Evolutionary conservation across 2,888 invertebrate species (phyloP).

Genomic region (Lasioglossum oenotherae): DNA sequence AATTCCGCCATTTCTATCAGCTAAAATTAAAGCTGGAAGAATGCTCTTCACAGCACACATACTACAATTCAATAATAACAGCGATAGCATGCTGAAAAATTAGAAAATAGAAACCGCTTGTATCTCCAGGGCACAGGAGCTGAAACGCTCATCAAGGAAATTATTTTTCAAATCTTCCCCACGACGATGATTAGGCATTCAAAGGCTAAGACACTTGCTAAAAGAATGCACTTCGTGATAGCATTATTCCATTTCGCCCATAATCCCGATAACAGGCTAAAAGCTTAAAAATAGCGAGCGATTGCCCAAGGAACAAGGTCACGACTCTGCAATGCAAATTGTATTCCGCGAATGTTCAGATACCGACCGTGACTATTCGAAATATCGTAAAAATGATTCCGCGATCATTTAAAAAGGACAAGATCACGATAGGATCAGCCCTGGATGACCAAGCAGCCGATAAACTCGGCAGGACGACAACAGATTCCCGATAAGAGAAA

Average conservation of each 20-base stretch:
- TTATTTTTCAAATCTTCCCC: not conserved
- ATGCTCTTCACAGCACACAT: not conserved
- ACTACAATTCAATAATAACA: not conserved
- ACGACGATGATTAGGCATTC: not conserved
- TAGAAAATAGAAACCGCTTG: not conserved
- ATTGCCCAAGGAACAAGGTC: conserved; percentile 9
- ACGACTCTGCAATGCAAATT: not conserved
- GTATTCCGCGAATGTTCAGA: not conserved
- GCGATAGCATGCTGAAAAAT: not conserved
- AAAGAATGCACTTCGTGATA: not conserved
- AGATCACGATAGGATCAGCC: not conserved
- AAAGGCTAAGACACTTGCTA: not conserved
- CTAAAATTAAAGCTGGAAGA: not conserved
- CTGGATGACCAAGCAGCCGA: not conserved
- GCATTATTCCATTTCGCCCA: not conserved
- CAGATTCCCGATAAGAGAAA: not conserved
- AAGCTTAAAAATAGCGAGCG: not conserved
- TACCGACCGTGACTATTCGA: not conserved
- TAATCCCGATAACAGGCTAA: not conserved
- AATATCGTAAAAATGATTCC: not conserved
- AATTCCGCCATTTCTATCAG: not conserved
- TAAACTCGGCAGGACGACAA: not conserved
- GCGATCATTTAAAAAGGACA: not conserved
- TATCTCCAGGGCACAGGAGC: not conserved
- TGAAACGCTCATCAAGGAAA: not conserved